Conservation (phyloP, 2,797 vertebrate genomes). For the Tenualosa ilisha region DNA sequence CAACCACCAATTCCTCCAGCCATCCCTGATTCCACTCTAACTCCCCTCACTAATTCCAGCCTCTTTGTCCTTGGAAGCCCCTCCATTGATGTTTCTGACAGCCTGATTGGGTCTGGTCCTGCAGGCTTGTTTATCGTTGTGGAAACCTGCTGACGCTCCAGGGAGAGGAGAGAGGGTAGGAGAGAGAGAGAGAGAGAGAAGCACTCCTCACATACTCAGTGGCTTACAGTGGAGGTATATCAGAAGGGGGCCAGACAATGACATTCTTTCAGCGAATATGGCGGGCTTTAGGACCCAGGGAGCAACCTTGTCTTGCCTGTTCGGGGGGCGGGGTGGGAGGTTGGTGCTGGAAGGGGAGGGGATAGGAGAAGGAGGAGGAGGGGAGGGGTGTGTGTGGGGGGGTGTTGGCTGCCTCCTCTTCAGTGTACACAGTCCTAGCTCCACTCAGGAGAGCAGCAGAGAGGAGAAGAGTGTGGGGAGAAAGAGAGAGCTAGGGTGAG, state of each 20-base stretch:
- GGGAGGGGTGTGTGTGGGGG: conserved; percentile 15
- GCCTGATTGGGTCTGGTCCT: conserved; percentile 67
- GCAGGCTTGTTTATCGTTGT: conserved; percentile 67
- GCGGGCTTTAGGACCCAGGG: conserved; percentile 78
- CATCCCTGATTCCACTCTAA: neutral
- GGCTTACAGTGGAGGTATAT: conserved; percentile 41
- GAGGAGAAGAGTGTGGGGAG: conserved; percentile 42
- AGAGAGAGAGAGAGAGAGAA: neutral
- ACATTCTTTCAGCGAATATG: conserved; percentile 64
- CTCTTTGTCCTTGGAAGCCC: conserved; percentile 48
- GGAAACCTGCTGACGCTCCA: conserved; percentile 73
- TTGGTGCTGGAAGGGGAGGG: neutral
- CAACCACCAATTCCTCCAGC: neutral
- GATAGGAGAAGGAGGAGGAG: neutral
- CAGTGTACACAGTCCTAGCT: conserved; percentile 51
- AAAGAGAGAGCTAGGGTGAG: conserved; percentile 45
- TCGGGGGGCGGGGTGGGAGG: conserved; percentile 15
- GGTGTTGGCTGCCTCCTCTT: conserved; percentile 60
- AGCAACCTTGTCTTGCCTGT: conserved; percentile 34
- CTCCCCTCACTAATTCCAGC: neutral
- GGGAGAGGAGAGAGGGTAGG: conserved; percentile 42
- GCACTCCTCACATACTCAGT: neutral
- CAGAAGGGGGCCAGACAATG: conserved; percentile 60
- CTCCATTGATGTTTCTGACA: conserved; percentile 69
- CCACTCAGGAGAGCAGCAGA: conserved; percentile 50